phyloP scores from a whole-genome alignment of 2,888 invertebrate species.

The Rhamnusium bicolor region DNA sequence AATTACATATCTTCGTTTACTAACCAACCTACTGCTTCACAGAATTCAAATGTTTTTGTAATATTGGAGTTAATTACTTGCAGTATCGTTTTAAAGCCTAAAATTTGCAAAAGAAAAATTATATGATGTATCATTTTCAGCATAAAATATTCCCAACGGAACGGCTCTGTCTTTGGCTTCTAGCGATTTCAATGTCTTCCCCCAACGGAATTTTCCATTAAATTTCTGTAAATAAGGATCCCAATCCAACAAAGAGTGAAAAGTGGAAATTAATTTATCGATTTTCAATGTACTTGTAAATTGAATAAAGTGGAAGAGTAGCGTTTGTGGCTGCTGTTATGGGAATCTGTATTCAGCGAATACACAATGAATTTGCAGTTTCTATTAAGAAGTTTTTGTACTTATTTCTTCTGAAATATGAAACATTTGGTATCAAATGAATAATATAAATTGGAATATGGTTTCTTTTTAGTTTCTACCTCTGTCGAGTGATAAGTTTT shows the following conservation, averaged over 20 bases:
- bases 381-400: background rate
- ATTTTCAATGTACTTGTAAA: slow-evolving; percentile 6
- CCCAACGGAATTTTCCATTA: slow-evolving; percentile 2
- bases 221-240: slow-evolving; percentile 16
- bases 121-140: background rate
- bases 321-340: background rate
- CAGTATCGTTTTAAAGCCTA: no score
- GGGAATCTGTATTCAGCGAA: background rate
- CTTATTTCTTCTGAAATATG: background rate
- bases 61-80: no score
- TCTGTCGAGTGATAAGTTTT: background rate
- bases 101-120: background rate
- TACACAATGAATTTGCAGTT: slow-evolving; percentile 1
- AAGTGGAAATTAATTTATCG: slow-evolving; percentile 19
- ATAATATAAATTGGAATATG: background rate
- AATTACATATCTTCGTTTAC: no score
- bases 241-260: background rate
- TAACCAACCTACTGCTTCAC: no score
- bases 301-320: slow-evolving; percentile 7
- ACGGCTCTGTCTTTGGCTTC: background rate
- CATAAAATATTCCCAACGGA: background rate
- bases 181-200: background rate
- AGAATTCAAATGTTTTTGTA: no score
- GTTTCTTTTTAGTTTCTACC: background rate
- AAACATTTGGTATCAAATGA: background rate